Evolutionary conservation across 2,113 vertebrate species (phyloP), one percentile per base, ranked within the genome.

Genomic region (Pomatorhinus ruficollis): DNA sequence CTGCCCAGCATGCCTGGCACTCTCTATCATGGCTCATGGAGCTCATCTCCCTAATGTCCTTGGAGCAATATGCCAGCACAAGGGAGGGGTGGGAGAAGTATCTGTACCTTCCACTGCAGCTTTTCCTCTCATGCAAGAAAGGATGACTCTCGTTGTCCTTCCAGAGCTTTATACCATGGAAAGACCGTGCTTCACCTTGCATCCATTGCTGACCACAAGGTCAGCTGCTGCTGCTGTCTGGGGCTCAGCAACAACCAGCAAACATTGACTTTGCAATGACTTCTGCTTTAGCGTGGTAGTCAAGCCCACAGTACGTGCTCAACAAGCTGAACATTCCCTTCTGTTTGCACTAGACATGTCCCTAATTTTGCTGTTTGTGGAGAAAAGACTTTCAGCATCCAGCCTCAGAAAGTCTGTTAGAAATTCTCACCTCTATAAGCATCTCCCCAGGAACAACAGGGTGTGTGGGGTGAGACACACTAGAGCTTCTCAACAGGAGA

Each of bases 251-350:
- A 30, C 21, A 42, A n/a, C 5, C 10, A 2, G 35, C 66, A 59
- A 80, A 80, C 1, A 0, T 20, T 93, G 93, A 97, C 91, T 91
- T 96, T 96, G 87, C 68, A 90, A 74, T 83, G 95, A 93, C 95
- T 89, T 88, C 89, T 96, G 75, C 57, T 72, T 6, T 6, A 91
- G 59, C 39, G 27, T 16, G 1, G 1, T 7, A 30, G 71, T 30
- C 53, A 49, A 92, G 71, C 39, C 66, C 75, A 40, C 2, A 57
- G 84, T 3, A 80, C 80, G 82, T 27, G 87, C 74, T 97, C 91
- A 88, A 23, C 31, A 83, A 88, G 81, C 93, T 91, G 91, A 97
- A 97, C 95, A 10, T 77, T 80, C 87, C 94, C 93, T 95, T 95
- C 95, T 96, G 93, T 59, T 90, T 83, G n/a, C 33, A 7, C 50